Conservation (phyloP, 1,140 invertebrate species). For the Eubasilissa regina region DNA sequence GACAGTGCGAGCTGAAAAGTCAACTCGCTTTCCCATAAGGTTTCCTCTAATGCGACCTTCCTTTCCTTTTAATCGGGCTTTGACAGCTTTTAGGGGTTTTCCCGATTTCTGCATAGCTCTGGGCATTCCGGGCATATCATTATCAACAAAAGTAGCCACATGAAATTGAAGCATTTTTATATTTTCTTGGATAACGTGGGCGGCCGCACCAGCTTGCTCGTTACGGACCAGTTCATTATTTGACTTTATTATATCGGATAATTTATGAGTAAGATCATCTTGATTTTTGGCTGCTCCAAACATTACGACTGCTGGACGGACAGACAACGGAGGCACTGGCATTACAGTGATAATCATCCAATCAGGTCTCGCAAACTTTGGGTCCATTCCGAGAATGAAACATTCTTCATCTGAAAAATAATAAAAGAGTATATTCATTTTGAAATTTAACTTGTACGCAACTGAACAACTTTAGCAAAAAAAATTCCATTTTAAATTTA, state of each 20-base stretch:
- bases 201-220: conserved; percentile 95
- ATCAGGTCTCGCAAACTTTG: conserved; percentile 96
- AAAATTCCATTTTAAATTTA: too few species aligned
- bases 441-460: too few species aligned
- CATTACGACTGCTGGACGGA: conserved; percentile 98
- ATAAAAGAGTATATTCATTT: too few species aligned
- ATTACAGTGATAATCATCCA: conserved; percentile 99
- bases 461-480: too few species aligned
- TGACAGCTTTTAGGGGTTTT: conserved; percentile 97
- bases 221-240: conserved; percentile 98
- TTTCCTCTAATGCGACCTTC: conserved; percentile 99
- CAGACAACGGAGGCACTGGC: conserved; percentile 95
- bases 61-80: conserved; percentile 92
- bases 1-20: conserved; percentile 99
- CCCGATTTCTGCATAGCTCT: conserved; percentile 99
- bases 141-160: conserved; percentile 97
- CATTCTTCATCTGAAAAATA: conserved; percentile 90
- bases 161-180: conserved; percentile 99
- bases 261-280: conserved; percentile 99
- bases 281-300: conserved; percentile 98
- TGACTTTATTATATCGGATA: conserved; percentile 98
- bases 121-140: conserved; percentile 98
- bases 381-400: conserved; percentile 95
- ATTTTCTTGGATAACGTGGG: conserved; percentile 97
- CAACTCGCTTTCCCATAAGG: conserved; percentile 99